Evolutionary conservation across 2,888 invertebrate species (phyloP), one percentile per base, ranked within the genome.

Genomic region (Clitarchus hookeri): DNA sequence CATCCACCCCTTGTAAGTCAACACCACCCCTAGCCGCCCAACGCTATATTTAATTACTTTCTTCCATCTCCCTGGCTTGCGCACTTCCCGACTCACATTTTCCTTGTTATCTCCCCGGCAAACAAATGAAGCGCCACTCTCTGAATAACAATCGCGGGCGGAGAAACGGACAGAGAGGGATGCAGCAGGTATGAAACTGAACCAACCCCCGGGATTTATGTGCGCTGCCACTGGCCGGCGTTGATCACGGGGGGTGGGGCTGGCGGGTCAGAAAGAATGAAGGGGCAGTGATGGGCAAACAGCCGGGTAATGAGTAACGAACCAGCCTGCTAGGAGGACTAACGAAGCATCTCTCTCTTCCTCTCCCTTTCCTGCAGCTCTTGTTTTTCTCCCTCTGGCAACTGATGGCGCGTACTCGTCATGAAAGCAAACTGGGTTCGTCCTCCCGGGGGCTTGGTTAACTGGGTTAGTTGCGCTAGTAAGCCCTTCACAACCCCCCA

Each of bases 301-400:
- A 65, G n/a, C 65, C 65, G 65, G n/a, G 65, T 65, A 65, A 65
- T 65, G 65, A 65, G 65, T 65, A 65, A 65, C 65, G 65, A 65
- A 65, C 65, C 23, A 23, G 65, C 65, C 65, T 6, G 65, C 65
- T n/a, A 65, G 19, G n/a, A 65, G 65, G 65, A 65, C 65, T 65
- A 65, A 65, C 65, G 65, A 65, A 65, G 65, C 65, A n/a, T 65
- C 65, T n/a, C 19, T 65, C 19, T 19, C n/a, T 65, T 23, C 12
- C n/a, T 1, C 19, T 23, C 0, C 65, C 65, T 2, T 23, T 1
- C 65, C 1, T 2, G 0, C 11, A 23, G 16, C 65, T n/a, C 65
- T n/a, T 65, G 19, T 65, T 65, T 65, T 23, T 65, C 65, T 23
- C 65, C 65, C n/a, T 19, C 23, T 11, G 65, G 65, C 65, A 19